These are phyloP conservation scores for Ceyx erithaca DNA, from an alignment of 2,797 vertebrate species.

Conservation along the genomic window DNA sequence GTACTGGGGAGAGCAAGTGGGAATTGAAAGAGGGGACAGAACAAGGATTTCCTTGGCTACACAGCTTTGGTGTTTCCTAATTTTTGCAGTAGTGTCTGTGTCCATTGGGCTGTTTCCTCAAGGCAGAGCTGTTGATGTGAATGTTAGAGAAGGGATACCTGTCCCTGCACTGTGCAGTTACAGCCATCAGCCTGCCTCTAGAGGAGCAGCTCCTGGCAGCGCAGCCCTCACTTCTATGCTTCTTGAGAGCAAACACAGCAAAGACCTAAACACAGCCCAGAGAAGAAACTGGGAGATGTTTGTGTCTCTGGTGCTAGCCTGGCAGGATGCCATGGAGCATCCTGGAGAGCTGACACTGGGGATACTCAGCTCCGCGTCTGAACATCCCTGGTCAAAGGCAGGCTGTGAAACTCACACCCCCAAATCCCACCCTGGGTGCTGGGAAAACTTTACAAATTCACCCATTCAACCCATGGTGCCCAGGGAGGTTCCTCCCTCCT, in stretches of 20 bases:
- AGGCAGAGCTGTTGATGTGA: not conserved
- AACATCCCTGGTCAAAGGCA: rapidly evolving
- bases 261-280: not conserved
- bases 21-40: not conserved
- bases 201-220: not conserved
- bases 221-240: not conserved
- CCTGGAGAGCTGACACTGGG: rapidly evolving
- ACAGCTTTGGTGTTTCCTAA: rapidly evolving
- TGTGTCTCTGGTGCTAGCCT: not conserved
- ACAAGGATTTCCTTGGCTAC: not conserved
- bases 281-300: not conserved
- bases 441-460: not conserved
- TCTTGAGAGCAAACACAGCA: not conserved
- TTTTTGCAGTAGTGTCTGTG: rapidly evolving
- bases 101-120: rapidly evolving
- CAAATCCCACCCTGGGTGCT: not conserved
- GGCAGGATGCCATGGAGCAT: not conserved
- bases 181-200: not conserved
- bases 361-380: not conserved
- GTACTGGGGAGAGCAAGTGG: not conserved
- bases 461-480: not conserved
- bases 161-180: not conserved
- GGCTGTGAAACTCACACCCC: not conserved
- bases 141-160: not conserved
- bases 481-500: not conserved